Conservation (phyloP, 2,888 invertebrate species). For the Morpho achilles region DNA sequence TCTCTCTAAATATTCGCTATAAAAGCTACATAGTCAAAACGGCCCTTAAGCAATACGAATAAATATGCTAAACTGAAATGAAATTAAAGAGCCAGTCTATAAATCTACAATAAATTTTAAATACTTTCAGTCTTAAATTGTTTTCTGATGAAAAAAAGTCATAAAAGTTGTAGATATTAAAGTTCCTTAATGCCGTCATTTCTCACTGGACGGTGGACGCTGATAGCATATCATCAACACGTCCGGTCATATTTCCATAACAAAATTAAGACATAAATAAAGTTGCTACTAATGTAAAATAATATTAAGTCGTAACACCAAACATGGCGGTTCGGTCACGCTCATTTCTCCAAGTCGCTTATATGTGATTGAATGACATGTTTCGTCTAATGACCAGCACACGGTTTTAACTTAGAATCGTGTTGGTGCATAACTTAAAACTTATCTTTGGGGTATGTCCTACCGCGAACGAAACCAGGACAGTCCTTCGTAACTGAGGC, state of each 20-base stretch:
- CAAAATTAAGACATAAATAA: slow-evolving; percentile 74
- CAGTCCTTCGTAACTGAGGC: no score
- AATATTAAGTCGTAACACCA: slow-evolving; percentile 59
- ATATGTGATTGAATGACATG: slow-evolving; percentile 43
- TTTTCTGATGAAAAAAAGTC: neutral
- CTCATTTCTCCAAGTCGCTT: slow-evolving; percentile 38
- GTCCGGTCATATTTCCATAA: slow-evolving; percentile 59
- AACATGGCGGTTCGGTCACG: slow-evolving; percentile 63
- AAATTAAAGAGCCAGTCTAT: no score
- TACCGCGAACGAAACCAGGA: no score
- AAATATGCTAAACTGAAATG: no score
- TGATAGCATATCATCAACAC: slow-evolving; percentile 47
- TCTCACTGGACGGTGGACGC: slow-evolving; percentile 36
- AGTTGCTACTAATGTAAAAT: slow-evolving; percentile 48
- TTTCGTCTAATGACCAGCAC: slow-evolving; percentile 37
- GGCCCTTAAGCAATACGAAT: no score
- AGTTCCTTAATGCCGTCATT: slow-evolving; percentile 46
- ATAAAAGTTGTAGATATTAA: slow-evolving; percentile 16
- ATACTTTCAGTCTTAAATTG: no score
- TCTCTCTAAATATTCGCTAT: no score
- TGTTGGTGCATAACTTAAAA: slow-evolving; percentile 54
- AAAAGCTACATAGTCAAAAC: no score
- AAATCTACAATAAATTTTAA: no score
- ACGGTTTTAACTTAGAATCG: slow-evolving; percentile 31
- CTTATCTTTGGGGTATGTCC: no score